Percentiles rank a stretch among this genome's conserved stretches.
Conservation (phyloP, 2,113 vertebrate species). For the Plecturocebus donacophilus region DNA sequence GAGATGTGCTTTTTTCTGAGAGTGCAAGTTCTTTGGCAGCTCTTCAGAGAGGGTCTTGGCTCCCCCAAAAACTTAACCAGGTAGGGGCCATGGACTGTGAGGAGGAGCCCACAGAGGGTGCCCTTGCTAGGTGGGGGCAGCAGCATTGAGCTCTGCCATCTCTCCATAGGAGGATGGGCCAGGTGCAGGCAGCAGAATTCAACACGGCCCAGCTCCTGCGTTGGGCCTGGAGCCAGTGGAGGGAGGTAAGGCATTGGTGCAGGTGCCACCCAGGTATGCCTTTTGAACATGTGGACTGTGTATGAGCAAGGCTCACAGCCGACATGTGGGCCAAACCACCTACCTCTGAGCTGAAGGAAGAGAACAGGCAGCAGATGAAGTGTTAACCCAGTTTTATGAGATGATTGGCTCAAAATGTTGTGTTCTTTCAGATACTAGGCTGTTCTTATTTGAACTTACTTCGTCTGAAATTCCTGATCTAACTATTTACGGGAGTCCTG, state of each 20-base stretch:
- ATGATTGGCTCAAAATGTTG: not conserved
- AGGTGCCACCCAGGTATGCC: accelerated
- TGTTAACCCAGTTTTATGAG: not conserved
- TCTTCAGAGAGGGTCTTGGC: not conserved
- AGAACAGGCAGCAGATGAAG: not conserved
- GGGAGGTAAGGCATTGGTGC: slow-evolving; percentile 79
- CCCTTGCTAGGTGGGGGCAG: not conserved
- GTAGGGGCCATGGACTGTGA: not conserved
- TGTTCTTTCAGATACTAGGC: not conserved
- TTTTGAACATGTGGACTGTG: not conserved
- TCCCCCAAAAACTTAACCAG: not conserved
- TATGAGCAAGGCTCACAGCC: not conserved
- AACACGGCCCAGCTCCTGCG: slow-evolving; percentile 66
- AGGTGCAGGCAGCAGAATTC: slow-evolving; percentile 70
- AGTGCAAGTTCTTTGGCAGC: not conserved
- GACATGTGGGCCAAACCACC: not conserved
- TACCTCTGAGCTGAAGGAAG: not conserved
- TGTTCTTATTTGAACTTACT: not conserved
- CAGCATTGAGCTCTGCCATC: not conserved
- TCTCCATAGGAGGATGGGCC: slow-evolving; percentile 76
- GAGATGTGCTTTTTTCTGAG: not conserved
- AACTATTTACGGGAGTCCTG: not conserved
- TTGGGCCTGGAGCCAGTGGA: slow-evolving; percentile 84
- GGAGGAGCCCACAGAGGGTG: not conserved
- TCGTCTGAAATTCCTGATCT: not conserved